A percentile compares a stretch with the other conserved stretches of the same genome.
These are phyloP conservation scores for Otis tarda DNA, from an alignment of 2,113 vertebrate genomes.

Conservation along the genomic window DNA sequence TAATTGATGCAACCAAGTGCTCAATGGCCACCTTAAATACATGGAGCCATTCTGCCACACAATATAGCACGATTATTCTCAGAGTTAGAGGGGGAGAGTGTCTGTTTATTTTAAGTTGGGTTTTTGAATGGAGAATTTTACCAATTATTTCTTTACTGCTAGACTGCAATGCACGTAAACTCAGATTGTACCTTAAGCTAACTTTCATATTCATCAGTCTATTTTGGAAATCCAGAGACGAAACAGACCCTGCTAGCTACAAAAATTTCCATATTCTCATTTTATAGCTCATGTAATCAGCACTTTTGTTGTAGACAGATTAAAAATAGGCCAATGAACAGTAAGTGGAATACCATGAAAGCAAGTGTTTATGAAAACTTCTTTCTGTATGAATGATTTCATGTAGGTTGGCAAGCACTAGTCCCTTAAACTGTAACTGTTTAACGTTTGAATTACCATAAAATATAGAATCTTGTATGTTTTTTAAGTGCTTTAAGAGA, in stretches of 20 bases:
- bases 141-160: neutral
- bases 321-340: neutral
- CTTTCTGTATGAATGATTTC: neutral
- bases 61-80: neutral
- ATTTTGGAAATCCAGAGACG: neutral
- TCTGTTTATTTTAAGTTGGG: neutral
- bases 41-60: neutral
- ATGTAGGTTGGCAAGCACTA: neutral
- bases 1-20: neutral
- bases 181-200: neutral
- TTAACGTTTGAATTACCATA: neutral
- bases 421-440: neutral
- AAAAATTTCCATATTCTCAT: neutral
- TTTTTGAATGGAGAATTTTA: neutral
- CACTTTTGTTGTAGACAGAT: neutral
- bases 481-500: neutral
- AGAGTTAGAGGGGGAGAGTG: neutral
- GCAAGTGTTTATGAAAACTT: neutral
- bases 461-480: neutral
- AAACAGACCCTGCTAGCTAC: neutral
- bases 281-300: neutral
- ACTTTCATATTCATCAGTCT: neutral
- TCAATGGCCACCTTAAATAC: neutral
- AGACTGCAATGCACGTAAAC: neutral
- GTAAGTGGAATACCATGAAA: neutral